Conservation (phyloP, 2,888 invertebrate genomes). For the Lycia hirtaria region DNA sequence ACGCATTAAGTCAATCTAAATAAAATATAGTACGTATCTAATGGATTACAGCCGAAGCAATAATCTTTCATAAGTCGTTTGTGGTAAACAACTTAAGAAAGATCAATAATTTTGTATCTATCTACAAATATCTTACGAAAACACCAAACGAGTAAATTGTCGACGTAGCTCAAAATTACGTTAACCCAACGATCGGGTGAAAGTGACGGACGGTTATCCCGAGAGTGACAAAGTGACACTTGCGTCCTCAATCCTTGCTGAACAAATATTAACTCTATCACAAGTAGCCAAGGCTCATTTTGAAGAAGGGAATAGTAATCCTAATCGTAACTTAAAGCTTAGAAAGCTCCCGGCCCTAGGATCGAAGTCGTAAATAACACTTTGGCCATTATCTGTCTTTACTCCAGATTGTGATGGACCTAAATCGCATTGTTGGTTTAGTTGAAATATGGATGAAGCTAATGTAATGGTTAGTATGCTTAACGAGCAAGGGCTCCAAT, state of each 20-base stretch:
- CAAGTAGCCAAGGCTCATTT: conserved; percentile 22
- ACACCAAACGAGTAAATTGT: no score
- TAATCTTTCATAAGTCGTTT: no score
- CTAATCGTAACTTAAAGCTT: conserved; percentile 67
- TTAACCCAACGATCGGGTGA: conserved; percentile 50
- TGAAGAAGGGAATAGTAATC: conserved; percentile 19
- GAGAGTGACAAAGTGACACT: conserved; percentile 47
- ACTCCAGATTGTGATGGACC: conserved; percentile 63
- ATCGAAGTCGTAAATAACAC: conserved; percentile 63
- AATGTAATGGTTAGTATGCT: no score
- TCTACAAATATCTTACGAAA: no score
- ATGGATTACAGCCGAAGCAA: no score
- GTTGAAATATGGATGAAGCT: conserved; percentile 55
- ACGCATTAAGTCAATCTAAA: no score
- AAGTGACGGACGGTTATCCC: conserved; percentile 51
- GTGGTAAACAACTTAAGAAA: no score
- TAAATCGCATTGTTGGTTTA: conserved; percentile 64
- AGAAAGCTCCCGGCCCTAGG: conserved; percentile 69
- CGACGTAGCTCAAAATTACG: conserved; percentile 41
- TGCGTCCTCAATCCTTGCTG: conserved; percentile 33
- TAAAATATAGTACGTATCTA: no score
- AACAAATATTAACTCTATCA: conserved; percentile 30
- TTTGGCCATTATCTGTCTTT: conserved; percentile 68
- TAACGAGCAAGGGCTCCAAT: no score
- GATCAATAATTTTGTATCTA: no score